A percentile compares a stretch with the other conserved stretches of the same genome.
Evolutionary conservation across 1,140 invertebrate genomes (phyloP).

Genomic region (Chrysoperla carnea): DNA sequence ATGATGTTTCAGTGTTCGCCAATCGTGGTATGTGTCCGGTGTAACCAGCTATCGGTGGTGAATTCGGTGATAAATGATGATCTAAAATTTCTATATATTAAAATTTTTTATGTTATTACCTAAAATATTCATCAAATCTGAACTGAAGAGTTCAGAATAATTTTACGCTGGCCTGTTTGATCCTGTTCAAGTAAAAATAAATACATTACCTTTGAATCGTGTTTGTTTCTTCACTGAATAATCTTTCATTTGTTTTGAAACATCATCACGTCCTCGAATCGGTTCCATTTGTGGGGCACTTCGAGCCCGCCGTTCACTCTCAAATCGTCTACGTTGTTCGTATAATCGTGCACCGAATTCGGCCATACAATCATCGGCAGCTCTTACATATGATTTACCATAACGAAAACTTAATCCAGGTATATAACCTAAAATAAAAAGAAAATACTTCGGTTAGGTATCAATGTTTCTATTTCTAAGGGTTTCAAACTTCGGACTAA

Average conservation of each 20-base stretch:
- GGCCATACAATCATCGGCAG: conserved; percentile 47
- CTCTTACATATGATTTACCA: conserved; percentile 46
- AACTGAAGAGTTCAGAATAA: too few species aligned
- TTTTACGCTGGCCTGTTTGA: too few species aligned
- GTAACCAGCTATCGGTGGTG: conserved; percentile 50
- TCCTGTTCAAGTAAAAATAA: too few species aligned
- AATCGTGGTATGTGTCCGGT: conserved; percentile 52
- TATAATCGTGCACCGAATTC: conserved; percentile 38
- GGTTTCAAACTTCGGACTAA: neutral
- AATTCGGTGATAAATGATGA: conserved; percentile 44
- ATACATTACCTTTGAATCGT: conserved; percentile 24
- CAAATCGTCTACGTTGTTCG: conserved; percentile 28
- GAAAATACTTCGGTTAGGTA: too few species aligned
- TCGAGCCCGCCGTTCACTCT: conserved; percentile 27
- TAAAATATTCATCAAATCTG: too few species aligned
- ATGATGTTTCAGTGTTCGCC: conserved; percentile 40
- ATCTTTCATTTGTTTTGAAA: conserved; percentile 6
- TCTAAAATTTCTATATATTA: conserved; percentile 23
- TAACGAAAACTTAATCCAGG: conserved; percentile 38
- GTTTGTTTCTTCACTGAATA: too few species aligned
- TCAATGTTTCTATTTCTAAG: neutral
- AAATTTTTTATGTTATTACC: too few species aligned
- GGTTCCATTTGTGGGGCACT: conserved; percentile 33
- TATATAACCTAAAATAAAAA: conserved; percentile 36
- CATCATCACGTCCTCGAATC: conserved; percentile 30